A percentile compares a stretch with the other conserved stretches of the same genome.
phyloP scores from a whole-genome alignment of 2,888 invertebrate species.

The Pyrochroa serraticornis region DNA sequence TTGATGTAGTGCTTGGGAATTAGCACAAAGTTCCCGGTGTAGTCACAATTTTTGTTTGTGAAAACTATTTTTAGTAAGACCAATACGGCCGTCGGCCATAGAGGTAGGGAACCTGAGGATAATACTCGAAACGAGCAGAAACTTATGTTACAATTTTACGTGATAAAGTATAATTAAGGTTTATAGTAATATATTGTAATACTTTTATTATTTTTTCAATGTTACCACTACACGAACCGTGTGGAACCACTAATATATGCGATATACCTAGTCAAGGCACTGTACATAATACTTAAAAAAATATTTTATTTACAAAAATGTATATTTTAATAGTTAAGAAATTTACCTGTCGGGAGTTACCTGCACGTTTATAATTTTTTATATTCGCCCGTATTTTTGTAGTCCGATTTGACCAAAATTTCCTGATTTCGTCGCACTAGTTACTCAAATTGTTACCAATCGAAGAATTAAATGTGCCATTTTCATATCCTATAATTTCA shows the following conservation, averaged over 20 bases:
- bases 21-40: slow-evolving; percentile 5
- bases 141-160: slow-evolving; percentile 36
- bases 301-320: slow-evolving; percentile 50
- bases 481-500: slow-evolving; percentile 37
- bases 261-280: slow-evolving; percentile 58
- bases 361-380: slow-evolving; percentile 25
- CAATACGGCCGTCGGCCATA: slow-evolving; percentile 22
- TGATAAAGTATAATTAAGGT: slow-evolving; percentile 34
- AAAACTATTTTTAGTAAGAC: slow-evolving; percentile 26
- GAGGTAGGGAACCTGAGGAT: slow-evolving; percentile 30
- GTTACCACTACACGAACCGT: slow-evolving; percentile 54
- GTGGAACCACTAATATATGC: slow-evolving; percentile 47
- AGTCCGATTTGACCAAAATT: slow-evolving; percentile 27
- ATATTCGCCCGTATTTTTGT: slow-evolving; percentile 28
- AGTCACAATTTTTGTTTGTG: slow-evolving; percentile 15
- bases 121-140: slow-evolving; percentile 35
- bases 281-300: slow-evolving; percentile 46
- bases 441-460: slow-evolving; percentile 17
- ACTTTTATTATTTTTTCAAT: slow-evolving; percentile 43
- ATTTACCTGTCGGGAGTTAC: slow-evolving; percentile 37
- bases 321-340: slow-evolving; percentile 50
- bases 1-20: background rate
- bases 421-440: slow-evolving; percentile 18
- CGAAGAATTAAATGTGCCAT: slow-evolving; percentile 32
- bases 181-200: slow-evolving; percentile 29